phyloP scores from a whole-genome alignment of 37 sponge, comb jelly and placozoan genomes.

The Spongia lamella region DNA sequence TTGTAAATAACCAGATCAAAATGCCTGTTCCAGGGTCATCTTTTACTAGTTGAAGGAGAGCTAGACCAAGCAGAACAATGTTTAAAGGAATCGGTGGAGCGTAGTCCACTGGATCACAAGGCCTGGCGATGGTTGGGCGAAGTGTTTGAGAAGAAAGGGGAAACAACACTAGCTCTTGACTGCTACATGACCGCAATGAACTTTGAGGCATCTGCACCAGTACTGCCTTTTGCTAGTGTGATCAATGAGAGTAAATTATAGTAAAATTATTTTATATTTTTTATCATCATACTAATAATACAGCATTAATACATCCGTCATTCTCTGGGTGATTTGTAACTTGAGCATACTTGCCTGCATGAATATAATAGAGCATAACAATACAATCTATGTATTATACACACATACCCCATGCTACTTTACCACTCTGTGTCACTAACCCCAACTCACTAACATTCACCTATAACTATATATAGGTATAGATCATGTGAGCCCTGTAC shows the following conservation, averaged over 20 bases:
- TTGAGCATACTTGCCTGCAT: conserved; percentile 96
- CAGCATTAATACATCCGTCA: conserved; percentile 99
- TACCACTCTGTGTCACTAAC: conserved; percentile 97
- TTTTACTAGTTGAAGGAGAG: conserved; percentile 25
- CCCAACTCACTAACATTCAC: conserved; percentile 99
- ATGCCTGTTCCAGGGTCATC: conserved; percentile 11
- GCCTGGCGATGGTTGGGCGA: conserved; percentile 67
- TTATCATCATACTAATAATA: conserved; percentile 77
- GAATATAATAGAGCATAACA: no score
- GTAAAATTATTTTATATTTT: not conserved
- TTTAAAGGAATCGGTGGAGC: conserved; percentile 40
- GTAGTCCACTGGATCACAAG: conserved; percentile 57
- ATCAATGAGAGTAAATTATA: not conserved
- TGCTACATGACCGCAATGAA: conserved; percentile 72
- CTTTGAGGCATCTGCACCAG: conserved; percentile 57
- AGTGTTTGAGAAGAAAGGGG: no score
- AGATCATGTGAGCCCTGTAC: no score
- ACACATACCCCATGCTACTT: conserved; percentile 96
- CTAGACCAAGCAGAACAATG: conserved; percentile 56
- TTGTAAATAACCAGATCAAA: no score
- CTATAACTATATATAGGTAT: conserved; percentile 9
- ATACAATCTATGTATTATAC: not conserved
- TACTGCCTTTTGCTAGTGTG: conserved; percentile 61
- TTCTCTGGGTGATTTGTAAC: conserved; percentile 99
- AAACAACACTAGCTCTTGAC: conserved; percentile 8